Base-by-base conservation (phyloP, 2,113 vertebrate genomes). In the Motacilla alba region DNA sequence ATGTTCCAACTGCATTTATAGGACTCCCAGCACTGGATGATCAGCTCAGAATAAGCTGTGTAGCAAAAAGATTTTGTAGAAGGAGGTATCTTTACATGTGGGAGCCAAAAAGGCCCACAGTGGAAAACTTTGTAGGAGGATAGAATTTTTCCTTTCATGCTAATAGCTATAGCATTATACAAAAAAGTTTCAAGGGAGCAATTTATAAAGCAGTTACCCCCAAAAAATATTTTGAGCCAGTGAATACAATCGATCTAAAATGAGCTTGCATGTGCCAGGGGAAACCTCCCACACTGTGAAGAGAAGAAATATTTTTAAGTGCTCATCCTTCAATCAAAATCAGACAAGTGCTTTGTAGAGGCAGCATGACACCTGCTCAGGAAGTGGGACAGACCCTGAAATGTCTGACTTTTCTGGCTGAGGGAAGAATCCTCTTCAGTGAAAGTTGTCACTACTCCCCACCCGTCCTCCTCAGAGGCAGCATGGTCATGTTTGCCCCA, bases 141-240 rank as follows among this genome's bases (percentile, higher is more conserved):
- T 3, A 56, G 17, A 67, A 39, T 37, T 69, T 58, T 91, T 69
- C 22, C 79, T 68, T 46, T 82, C 33, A 44, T 59, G 39, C 4
- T 76, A 95, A 73, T 28, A 83, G 70, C 26, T 30, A 56, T 0
- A 4, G 4, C 28, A 66, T 76, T 73, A 64, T 58, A 80, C 39
- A 83, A 95, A 35, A 93, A 83, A 67, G 37, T 30, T 93, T 88
- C 59, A 37, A 74, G n/a, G 59, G 35, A 92, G 8, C 23, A 77
- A 64, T 88, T 96, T 90, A 67, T 85, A 43, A 77, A 92, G 44
- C 28, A 88, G 6, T 19, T 83, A 68, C 37, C 26, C 1, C 1
- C 1, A 5, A 12, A 89, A 73, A 79, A 58, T 63, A 90, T 67
- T 95, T 88, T 69, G 55, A 88, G 33, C 23, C 15, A 22, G 22